These are phyloP conservation scores for Scrobipalpa costella DNA, from an alignment of 2,888 invertebrate genomes.

Conservation along the genomic window DNA sequence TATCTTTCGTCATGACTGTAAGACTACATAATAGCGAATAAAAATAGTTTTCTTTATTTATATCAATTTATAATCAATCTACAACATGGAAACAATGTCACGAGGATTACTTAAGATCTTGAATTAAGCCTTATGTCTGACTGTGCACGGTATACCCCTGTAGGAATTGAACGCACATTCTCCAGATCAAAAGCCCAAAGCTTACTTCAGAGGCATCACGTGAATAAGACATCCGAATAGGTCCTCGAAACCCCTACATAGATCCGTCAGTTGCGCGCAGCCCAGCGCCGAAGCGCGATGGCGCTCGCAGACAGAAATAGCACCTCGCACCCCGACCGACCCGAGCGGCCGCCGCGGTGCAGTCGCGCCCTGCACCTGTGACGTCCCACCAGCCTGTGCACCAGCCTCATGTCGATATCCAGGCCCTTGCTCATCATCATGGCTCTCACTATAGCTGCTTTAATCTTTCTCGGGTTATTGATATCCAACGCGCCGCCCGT, in stretches of 20 bases:
- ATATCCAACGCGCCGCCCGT: slow-evolving; percentile 42
- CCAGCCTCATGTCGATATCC: slow-evolving; percentile 49
- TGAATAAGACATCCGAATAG: slow-evolving; percentile 14
- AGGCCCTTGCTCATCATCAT: slow-evolving; percentile 51
- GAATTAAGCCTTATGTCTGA: no score
- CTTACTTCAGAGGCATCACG: background rate
- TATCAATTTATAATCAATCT: no score
- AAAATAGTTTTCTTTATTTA: no score
- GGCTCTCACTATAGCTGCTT: slow-evolving; percentile 55
- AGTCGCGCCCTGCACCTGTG: slow-evolving; percentile 38
- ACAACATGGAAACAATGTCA: no score
- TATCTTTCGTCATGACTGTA: no score
- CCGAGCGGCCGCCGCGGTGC: slow-evolving; percentile 32
- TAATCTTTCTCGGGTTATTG: slow-evolving; percentile 53
- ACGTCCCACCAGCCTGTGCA: slow-evolving; percentile 39
- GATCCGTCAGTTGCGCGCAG: slow-evolving; percentile 43
- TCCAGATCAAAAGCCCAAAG: background rate
- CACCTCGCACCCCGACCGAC: slow-evolving; percentile 3
- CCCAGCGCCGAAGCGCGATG: slow-evolving; percentile 40
- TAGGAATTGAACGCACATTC: background rate
- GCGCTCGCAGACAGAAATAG: slow-evolving; percentile 36
- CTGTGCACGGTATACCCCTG: background rate
- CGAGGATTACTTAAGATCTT: no score
- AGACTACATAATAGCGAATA: no score
- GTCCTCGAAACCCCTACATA: slow-evolving; percentile 12